Evolutionary conservation across 2,888 invertebrate species (phyloP).

Genomic region (Diaphora mendica): DNA sequence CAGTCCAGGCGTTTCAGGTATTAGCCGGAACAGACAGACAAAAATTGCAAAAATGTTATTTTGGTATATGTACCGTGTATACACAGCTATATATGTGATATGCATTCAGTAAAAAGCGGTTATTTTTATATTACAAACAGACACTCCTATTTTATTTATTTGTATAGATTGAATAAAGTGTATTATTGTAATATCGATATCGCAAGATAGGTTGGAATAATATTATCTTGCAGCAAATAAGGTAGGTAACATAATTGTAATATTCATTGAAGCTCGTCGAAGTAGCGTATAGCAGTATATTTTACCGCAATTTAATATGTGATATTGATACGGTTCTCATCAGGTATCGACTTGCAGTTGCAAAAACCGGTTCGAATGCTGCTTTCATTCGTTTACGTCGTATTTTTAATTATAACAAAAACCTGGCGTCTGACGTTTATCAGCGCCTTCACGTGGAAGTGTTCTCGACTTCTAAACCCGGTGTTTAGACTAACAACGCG

Average conservation of each 20-base stretch:
- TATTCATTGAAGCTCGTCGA: slow-evolving; percentile 56
- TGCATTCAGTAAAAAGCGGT: too few relatives aligned
- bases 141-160: too few relatives aligned
- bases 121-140: too few relatives aligned
- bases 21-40: too few relatives aligned
- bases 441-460: slow-evolving; percentile 58
- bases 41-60: too few relatives aligned
- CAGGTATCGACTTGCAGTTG: slow-evolving; percentile 21
- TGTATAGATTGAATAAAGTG: too few relatives aligned
- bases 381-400: neutral
- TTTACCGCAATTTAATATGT: slow-evolving; percentile 60
- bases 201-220: neutral
- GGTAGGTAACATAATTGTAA: slow-evolving; percentile 2
- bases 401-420: slow-evolving; percentile 36
- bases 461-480: slow-evolving; percentile 62
- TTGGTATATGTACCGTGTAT: too few relatives aligned
- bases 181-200: too few relatives aligned
- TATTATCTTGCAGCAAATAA: slow-evolving; percentile 1
- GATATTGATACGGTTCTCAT: slow-evolving; percentile 47
- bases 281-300: slow-evolving; percentile 58
- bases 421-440: slow-evolving; percentile 56
- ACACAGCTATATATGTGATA: too few relatives aligned
- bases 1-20: too few relatives aligned
- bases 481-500: slow-evolving; percentile 61
- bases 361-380: slow-evolving; percentile 18